These are phyloP conservation scores for Indicator indicator DNA, from an alignment of 2,113 vertebrate species.

Conservation along the genomic window DNA sequence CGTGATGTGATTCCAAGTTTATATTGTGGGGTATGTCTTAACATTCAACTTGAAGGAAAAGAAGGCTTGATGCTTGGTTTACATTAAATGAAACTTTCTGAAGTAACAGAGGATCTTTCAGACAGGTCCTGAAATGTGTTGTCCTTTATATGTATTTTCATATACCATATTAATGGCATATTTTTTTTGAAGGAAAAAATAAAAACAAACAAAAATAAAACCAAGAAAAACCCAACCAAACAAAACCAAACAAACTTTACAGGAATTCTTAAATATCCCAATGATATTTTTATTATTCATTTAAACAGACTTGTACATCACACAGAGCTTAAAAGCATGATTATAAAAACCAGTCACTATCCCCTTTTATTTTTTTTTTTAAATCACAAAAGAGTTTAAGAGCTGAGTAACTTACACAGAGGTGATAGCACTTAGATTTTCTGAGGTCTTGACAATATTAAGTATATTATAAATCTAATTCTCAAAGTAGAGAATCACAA, in stretches of 20 bases:
- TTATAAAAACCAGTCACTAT: slow-evolving; percentile 31
- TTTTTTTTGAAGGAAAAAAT: background rate
- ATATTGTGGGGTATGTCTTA: background rate
- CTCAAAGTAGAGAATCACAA: background rate
- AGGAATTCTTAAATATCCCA: slow-evolving; percentile 20
- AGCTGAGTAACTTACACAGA: slow-evolving; percentile 27
- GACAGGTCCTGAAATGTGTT: background rate
- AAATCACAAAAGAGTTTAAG: slow-evolving; percentile 30
- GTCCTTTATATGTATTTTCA: background rate
- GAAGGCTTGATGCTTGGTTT: background rate
- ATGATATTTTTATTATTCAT: slow-evolving; percentile 48
- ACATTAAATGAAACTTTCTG: background rate
- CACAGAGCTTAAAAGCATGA: slow-evolving; percentile 2
- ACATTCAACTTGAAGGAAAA: background rate
- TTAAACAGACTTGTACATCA: slow-evolving; percentile 43
- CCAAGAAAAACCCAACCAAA: too few relatives aligned
- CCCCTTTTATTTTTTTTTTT: background rate
- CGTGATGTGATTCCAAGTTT: background rate
- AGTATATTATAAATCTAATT: background rate
- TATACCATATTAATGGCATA: background rate
- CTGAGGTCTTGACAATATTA: background rate
- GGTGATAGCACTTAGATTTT: slow-evolving; percentile 3
- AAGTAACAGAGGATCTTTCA: background rate
- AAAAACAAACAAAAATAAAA: too few relatives aligned
- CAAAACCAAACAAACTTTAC: background rate